These are phyloP conservation scores for Drosophila greeni DNA, from an alignment of 2,888 invertebrate genomes.

Conservation along the genomic window DNA sequence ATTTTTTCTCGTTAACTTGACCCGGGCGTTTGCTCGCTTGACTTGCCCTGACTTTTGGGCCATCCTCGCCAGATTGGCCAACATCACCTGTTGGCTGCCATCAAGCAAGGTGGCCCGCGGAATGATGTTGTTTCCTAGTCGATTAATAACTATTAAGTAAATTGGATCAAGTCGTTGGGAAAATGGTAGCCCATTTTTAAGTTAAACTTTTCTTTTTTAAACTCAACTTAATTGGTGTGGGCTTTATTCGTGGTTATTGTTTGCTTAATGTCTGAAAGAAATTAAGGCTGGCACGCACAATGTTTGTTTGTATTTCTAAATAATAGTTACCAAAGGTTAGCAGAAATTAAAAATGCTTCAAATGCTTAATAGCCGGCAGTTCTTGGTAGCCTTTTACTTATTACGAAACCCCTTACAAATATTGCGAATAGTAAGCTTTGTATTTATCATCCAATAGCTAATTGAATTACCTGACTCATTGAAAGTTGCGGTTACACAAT, in stretches of 20 bases:
- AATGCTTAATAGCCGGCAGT: neutral
- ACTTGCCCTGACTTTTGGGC: conserved; percentile 36
- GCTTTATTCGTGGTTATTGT: neutral
- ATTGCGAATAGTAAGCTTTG: neutral
- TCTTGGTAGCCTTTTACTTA: neutral
- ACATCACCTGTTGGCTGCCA: conserved; percentile 7
- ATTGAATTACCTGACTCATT: neutral
- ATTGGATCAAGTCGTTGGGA: conserved; percentile 22
- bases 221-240: neutral
- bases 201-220: conserved; percentile 5
- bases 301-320: neutral
- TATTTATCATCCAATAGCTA: neutral
- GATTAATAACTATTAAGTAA: conserved; percentile 51
- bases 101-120: conserved; percentile 16
- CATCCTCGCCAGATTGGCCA: conserved; percentile 39
- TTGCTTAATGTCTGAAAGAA: neutral
- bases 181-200: conserved; percentile 14
- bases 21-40: conserved; percentile 19
- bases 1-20: conserved; percentile 52
- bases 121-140: conserved; percentile 50
- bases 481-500: neutral
- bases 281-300: conserved; percentile 5
- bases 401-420: neutral
- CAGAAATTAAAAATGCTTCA: neutral
- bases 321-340: conserved; percentile 2